phyloP scores from a whole-genome alignment of 2,797 vertebrate genomes.

The Mus caroli region DNA sequence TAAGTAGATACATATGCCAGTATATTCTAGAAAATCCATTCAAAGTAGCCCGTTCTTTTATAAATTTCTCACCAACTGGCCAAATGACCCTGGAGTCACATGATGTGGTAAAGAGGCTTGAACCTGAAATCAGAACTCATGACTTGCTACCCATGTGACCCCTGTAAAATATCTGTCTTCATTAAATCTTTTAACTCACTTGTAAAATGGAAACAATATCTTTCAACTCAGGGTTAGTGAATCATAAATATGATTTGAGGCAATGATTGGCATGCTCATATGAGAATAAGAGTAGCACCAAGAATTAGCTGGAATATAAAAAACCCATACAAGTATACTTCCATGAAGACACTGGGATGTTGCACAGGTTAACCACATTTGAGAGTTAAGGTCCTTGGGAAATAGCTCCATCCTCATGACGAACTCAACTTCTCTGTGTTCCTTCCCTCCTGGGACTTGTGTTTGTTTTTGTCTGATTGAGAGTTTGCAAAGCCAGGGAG shows the following conservation, averaged over 20 bases:
- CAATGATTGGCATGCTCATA: neutral
- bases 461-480: slow-evolving; percentile 43
- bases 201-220: neutral
- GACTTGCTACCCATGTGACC: neutral
- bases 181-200: neutral
- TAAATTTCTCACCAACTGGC: neutral
- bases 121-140: neutral
- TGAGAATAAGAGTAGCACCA: neutral
- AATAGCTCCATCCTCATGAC: neutral
- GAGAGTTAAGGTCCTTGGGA: neutral
- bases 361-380: neutral
- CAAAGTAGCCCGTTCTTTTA: neutral
- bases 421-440: neutral
- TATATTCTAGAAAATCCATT: neutral
- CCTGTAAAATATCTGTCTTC: neutral
- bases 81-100: neutral
- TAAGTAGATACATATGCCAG: too few species aligned
- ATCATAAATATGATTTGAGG: neutral
- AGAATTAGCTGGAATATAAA: neutral
- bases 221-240: neutral
- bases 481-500: slow-evolving; percentile 25
- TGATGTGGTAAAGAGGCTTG: neutral
- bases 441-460: neutral
- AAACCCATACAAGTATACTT: neutral
- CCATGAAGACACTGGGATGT: neutral